Percentiles rank a stretch among this genome's conserved stretches.
Evolutionary conservation across 2,113 vertebrate species (phyloP).

Genomic region (Cinclus cinclus): DNA sequence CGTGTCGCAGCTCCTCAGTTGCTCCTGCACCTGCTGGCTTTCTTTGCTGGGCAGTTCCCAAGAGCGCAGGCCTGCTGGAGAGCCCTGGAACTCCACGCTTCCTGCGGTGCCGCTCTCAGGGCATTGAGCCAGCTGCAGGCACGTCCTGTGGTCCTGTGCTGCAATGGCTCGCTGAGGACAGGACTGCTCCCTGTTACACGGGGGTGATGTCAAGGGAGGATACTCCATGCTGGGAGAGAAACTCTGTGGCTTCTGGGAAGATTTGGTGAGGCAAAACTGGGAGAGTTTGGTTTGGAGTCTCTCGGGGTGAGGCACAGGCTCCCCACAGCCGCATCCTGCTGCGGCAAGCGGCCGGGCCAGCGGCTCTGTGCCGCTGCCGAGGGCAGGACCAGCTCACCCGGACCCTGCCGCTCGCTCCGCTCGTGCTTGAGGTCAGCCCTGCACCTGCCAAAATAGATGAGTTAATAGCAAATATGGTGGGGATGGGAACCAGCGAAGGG

Average conservation of each 20-base stretch:
- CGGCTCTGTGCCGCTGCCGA: background rate
- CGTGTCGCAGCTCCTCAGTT: accelerated
- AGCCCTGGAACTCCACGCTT: background rate
- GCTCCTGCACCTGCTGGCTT: background rate
- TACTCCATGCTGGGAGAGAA: background rate
- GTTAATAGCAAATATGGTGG: conserved; percentile 43
- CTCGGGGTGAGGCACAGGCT: background rate
- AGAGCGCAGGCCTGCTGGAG: background rate
- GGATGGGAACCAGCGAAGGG: conserved; percentile 34
- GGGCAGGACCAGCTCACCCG: background rate
- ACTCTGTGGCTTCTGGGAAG: background rate
- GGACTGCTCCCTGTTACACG: accelerated
- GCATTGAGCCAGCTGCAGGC: background rate
- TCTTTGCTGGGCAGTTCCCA: background rate
- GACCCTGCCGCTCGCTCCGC: background rate
- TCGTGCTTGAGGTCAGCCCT: conserved; percentile 45
- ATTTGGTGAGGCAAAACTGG: background rate
- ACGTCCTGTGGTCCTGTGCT: accelerated
- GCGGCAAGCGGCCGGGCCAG: accelerated
- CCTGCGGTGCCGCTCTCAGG: background rate
- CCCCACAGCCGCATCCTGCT: background rate
- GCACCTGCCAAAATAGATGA: conserved; percentile 70
- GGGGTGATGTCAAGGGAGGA: background rate
- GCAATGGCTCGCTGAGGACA: accelerated
- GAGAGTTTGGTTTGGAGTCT: background rate